Base-by-base conservation (phyloP, 1,140 invertebrate genomes). In the Drosophila teissieri region DNA sequence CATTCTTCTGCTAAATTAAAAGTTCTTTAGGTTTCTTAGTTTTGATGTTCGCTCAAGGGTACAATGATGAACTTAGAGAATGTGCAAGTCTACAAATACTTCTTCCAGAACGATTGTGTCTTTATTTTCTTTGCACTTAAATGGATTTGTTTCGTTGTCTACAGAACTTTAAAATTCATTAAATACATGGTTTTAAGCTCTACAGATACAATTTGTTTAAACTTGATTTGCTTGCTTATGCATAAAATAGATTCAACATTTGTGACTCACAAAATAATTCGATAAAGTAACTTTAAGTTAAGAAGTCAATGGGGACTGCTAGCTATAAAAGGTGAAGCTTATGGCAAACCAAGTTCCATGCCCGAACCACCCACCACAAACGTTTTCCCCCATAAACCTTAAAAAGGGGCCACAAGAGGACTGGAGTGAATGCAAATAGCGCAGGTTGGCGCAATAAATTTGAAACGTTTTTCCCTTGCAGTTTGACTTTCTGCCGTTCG, bases 401-500 rank as follows among this genome's bases (percentile, higher is more conserved):
- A 37, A 48, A 34, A 42, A 45, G 19, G 46, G 31, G 12, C 64
- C 60, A 56, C 46, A 40, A 24, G 45, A 27, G 63, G 48, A 48
- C 24, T 56, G 52, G 7, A 55, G 62, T 75, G 44, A 69, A 80
- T 86, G 64, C 72, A 84, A 84, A 77, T 73, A 60, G 48, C n/a
- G 45, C 45, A 27, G 61, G 53, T 70, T 58, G 52, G 48, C 45
- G 83, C 79, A 79, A 86, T 86, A 86, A 86, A 88, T 86, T 86
- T 83, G 42, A 62, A 78, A 63, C 77, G 81, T 80, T 85, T 85
- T 80, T 62, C 65, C 83, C 60, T 48, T 88, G 84, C 83, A 83
- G 67, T 69, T 76, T 85, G 83, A 79, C 83, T 82, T 86, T 68
- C 48, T 73, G 67, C 73, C 64, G 39, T 62, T 63, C 42, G 36